Conservation (phyloP, 2,113 vertebrate species). For the Sitta europaea region DNA sequence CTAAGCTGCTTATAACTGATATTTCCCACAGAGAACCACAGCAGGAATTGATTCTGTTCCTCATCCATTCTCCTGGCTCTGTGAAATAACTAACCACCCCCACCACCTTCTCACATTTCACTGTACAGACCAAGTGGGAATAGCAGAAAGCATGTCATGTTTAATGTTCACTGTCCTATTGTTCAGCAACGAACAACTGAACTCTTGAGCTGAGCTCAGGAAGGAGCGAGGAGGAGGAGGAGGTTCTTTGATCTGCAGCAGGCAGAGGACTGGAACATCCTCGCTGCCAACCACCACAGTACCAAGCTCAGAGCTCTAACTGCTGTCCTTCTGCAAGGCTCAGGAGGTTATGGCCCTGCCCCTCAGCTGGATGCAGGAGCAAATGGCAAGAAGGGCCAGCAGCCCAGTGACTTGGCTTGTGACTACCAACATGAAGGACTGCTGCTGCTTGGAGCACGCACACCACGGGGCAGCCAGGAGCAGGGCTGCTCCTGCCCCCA, state of each 20-base stretch:
- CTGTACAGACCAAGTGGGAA: not conserved
- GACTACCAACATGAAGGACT: fast-evolving
- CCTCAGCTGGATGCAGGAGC: not conserved
- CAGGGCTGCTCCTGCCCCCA: no score
- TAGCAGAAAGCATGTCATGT: not conserved
- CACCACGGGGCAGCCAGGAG: fast-evolving
- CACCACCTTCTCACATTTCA: not conserved
- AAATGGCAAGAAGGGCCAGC: not conserved
- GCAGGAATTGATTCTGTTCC: not conserved
- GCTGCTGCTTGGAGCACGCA: not conserved
- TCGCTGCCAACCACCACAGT: not conserved
- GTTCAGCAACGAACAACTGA: not conserved
- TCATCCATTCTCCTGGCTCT: not conserved
- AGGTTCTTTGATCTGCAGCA: not conserved
- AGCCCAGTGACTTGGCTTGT: not conserved
- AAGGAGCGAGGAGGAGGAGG: not conserved
- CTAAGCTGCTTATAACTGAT: not conserved
- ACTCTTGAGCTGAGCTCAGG: not conserved
- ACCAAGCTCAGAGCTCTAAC: not conserved
- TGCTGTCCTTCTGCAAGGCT: not conserved
- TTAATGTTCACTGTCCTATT: not conserved
- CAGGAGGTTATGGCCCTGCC: not conserved
- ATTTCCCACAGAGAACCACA: not conserved
- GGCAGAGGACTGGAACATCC: not conserved
- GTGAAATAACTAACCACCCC: not conserved